Percentiles rank a stretch among this genome's conserved stretches.
Evolutionary conservation across 2,797 vertebrate species (phyloP).

Genomic region (Mus minutoides): DNA sequence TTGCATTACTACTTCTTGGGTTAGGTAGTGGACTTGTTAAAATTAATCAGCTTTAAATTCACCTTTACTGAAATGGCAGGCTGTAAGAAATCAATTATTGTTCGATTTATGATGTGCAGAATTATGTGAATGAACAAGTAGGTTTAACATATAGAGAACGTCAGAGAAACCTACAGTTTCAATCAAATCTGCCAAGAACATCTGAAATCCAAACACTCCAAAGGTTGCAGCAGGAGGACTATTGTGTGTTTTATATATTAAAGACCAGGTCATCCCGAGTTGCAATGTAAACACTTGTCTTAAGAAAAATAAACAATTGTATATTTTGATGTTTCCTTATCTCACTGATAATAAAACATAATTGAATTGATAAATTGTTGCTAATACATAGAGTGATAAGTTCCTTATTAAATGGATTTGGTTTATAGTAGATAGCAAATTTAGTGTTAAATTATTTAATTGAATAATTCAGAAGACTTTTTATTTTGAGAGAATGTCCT

Average conservation of each 20-base stretch:
- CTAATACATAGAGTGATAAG: background rate
- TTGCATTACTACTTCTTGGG: background rate
- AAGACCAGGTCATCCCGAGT: background rate
- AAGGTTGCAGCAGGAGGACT: background rate
- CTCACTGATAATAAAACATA: background rate
- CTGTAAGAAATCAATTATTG: background rate
- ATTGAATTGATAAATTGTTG: background rate
- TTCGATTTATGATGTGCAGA: background rate
- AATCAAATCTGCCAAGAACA: background rate
- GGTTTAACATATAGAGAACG: background rate
- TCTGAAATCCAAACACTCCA: background rate
- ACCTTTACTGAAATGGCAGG: background rate
- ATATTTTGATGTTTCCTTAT: background rate
- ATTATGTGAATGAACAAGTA: background rate
- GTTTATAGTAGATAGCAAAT: background rate
- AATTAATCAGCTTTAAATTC: background rate
- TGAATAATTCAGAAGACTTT: background rate
- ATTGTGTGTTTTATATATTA: background rate
- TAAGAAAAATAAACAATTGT: background rate
- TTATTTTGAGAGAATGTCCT: background rate
- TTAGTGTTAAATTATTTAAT: background rate
- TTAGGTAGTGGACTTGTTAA: constrained; percentile 7
- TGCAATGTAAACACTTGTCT: background rate
- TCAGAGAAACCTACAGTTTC: background rate
- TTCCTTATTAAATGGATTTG: background rate